Percentiles rank a stretch among this genome's conserved stretches.
Evolutionary conservation across 2,113 vertebrate species (phyloP).

Genomic region (Thomomys bottae): DNA sequence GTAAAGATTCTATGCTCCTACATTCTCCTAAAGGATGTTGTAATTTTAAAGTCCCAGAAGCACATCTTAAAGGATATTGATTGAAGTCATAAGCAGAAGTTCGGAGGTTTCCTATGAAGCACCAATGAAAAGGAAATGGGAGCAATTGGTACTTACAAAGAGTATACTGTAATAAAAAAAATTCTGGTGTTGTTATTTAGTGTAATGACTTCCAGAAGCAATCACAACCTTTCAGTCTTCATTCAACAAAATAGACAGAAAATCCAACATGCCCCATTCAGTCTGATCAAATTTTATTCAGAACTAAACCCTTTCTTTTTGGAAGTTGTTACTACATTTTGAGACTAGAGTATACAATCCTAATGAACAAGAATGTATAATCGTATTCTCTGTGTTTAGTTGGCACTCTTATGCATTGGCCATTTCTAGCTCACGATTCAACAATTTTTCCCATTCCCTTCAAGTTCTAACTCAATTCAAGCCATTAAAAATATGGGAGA

Average conservation of each 20-base stretch:
- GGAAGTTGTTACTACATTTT: not conserved
- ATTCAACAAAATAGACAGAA: not conserved
- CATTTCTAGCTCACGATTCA: not conserved
- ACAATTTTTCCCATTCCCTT: not conserved
- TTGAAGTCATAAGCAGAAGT: not conserved
- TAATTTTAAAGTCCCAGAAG: constrained; percentile 32
- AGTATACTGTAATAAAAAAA: not conserved
- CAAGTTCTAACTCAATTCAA: not conserved
- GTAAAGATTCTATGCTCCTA: not conserved
- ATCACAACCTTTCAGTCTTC: not conserved
- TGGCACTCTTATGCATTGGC: not conserved
- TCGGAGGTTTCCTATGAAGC: not conserved
- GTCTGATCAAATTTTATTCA: not conserved
- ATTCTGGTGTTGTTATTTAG: not conserved
- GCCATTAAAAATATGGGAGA: not conserved
- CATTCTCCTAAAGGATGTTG: not conserved
- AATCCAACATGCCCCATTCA: not conserved
- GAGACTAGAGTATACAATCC: not conserved
- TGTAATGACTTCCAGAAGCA: not conserved
- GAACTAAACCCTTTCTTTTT: not conserved
- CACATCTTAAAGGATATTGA: not conserved
- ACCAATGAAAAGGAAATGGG: not conserved
- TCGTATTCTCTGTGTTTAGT: not conserved
- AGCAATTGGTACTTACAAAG: not conserved
- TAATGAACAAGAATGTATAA: not conserved